phyloP scores from a whole-genome alignment of 2,797 vertebrate species.

The Echeneis naucrates region DNA sequence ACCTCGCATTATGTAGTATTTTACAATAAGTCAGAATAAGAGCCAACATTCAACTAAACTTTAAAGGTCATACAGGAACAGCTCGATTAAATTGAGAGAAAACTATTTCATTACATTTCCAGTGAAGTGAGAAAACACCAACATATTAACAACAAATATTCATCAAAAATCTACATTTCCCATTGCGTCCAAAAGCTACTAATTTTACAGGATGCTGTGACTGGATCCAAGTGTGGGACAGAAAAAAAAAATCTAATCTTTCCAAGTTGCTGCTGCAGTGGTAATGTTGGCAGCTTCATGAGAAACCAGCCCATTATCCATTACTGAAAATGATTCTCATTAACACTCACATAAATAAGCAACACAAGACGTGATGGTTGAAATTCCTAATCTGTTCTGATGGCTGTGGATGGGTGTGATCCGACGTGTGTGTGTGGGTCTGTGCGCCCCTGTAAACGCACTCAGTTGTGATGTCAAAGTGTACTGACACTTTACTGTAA shows the following conservation, averaged over 20 bases:
- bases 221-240: neutral
- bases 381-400: neutral
- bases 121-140: neutral
- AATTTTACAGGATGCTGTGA: neutral
- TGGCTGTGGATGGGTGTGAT: neutral
- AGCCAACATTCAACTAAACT: neutral
- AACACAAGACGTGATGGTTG: neutral
- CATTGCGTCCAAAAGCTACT: neutral
- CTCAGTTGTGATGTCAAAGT: too few relatives aligned
- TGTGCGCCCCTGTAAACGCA: too few relatives aligned
- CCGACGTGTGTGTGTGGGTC: neutral
- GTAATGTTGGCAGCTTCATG: slow-evolving; percentile 3
- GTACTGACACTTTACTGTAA: neutral
- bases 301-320: slow-evolving; percentile 7
- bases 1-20: neutral
- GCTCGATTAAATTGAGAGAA: neutral
- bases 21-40: slow-evolving; percentile 1
- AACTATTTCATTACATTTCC: neutral
- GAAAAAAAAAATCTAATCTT: neutral
- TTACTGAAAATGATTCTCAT: slow-evolving; percentile 16
- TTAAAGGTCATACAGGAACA: neutral
- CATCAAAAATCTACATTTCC: neutral
- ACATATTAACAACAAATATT: neutral
- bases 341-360: neutral
- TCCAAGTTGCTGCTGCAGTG: neutral